These are phyloP conservation scores for Drosophila vallismaia DNA, from an alignment of 2,888 invertebrate species.

Conservation along the genomic window DNA sequence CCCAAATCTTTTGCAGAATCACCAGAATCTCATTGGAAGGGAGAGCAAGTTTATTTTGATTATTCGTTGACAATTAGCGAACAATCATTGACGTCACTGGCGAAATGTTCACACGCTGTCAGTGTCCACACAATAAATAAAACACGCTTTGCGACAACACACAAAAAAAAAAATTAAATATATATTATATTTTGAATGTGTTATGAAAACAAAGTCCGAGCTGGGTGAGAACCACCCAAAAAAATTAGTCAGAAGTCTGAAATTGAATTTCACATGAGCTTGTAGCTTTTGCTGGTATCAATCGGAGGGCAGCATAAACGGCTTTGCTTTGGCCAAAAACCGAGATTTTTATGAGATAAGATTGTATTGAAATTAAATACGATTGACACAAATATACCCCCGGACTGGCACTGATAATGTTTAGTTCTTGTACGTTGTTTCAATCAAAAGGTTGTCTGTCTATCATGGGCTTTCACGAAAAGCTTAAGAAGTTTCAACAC, in stretches of 20 bases:
- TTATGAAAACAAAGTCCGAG: constrained; percentile 10
- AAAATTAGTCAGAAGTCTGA: constrained; percentile 27
- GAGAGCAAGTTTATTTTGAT: constrained; percentile 12
- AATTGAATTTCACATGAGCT: constrained; percentile 27
- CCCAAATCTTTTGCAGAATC: constrained; percentile 11
- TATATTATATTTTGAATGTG: not conserved
- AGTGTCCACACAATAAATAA: not conserved
- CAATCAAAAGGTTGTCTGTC: constrained; percentile 12
- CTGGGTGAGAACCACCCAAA: constrained; percentile 9
- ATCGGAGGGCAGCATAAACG: constrained; percentile 11
- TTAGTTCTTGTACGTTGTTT: constrained; percentile 15
- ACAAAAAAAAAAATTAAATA: not conserved
- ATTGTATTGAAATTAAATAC: constrained; percentile 23
- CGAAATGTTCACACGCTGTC: constrained; percentile 15
- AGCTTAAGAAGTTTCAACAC: constrained; percentile 16
- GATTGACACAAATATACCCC: constrained; percentile 9
- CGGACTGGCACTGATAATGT: not conserved
- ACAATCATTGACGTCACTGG: constrained; percentile 39
- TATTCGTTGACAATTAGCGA: constrained; percentile 23
- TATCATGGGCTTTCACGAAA: constrained; percentile 38
- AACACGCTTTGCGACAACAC: not conserved
- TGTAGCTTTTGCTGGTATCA: constrained; percentile 5
- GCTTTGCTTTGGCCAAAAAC: constrained; percentile 3
- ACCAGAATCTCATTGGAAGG: no score
- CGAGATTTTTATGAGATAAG: constrained; percentile 27